Evolutionary conservation across 35 echinoderm and acorn worm species (phyloP).

Genomic region (Stichopus chloronotus): DNA sequence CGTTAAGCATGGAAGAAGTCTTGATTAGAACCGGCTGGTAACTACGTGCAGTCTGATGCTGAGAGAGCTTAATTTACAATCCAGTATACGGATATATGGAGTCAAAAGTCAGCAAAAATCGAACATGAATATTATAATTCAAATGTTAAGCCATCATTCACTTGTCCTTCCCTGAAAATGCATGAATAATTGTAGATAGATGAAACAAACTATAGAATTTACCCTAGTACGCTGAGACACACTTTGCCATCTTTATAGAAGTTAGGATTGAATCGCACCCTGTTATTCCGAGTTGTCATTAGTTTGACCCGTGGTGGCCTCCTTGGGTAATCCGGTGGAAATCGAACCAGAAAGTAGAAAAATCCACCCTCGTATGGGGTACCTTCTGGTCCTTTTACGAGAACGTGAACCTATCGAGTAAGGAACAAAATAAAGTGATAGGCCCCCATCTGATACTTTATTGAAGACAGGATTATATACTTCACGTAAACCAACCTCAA

Average conservation of each 20-base stretch:
- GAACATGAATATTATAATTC: too few relatives aligned
- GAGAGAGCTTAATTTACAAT: too few relatives aligned
- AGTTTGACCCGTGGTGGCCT: slow-evolving; percentile 84
- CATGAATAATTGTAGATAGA: too few relatives aligned
- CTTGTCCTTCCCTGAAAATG: too few relatives aligned
- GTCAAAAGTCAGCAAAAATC: too few relatives aligned
- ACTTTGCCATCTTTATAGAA: slow-evolving; percentile 86
- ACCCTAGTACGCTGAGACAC: slow-evolving; percentile 87
- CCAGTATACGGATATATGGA: too few relatives aligned
- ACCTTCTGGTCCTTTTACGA: slow-evolving; percentile 79
- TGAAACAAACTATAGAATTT: background rate
- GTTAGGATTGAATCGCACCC: slow-evolving; percentile 89
- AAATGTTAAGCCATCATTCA: too few relatives aligned
- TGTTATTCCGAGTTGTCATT: slow-evolving; percentile 74
- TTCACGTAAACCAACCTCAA: too few relatives aligned
- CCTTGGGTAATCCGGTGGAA: slow-evolving; percentile 85
- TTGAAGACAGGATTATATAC: background rate
- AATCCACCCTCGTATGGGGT: slow-evolving; percentile 65
- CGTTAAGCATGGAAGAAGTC: too few relatives aligned
- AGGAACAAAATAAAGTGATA: background rate
- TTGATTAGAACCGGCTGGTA: too few relatives aligned
- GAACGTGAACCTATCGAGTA: slow-evolving; percentile 74
- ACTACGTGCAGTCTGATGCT: too few relatives aligned
- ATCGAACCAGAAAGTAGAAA: slow-evolving; percentile 84
- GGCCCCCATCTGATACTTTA: too few relatives aligned